Base-by-base conservation (phyloP, 2,113 vertebrate genomes). In the Hemibates koningsi region DNA sequence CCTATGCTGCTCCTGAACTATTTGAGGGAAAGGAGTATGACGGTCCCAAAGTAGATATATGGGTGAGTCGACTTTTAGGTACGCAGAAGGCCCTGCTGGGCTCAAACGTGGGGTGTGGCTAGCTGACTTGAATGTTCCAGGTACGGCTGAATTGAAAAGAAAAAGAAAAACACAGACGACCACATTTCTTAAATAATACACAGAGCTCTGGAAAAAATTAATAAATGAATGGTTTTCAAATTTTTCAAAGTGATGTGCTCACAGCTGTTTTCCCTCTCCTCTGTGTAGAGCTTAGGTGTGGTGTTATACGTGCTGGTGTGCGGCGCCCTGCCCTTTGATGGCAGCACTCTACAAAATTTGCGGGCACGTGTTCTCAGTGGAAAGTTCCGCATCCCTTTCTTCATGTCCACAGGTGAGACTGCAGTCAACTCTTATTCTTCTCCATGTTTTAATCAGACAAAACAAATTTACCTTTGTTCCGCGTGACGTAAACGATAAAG, bases 21-120 rank as follows among this genome's bases (percentile, higher is more conserved):
- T 99, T 99, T 21, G 99, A 99, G 90, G 99, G 99, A 10, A 99
- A 99, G 89, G 98, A 99, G 36, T 99, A 99, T 1, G 99, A 99
- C 3, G 99, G 99, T 24, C 99, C 99, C 2, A 99, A 99, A 95
- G 99, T 99, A 80, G 99, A 99, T 95, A 98, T 99, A 91, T 99
- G 99, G 99, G 99, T 99, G 96, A 84, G 97, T 93, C 5, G 19
- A 54, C 24, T 21, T 66, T 61, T 36, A 54, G 66, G 32, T 59
- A 2, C 0, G 27, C 6, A 52, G 11, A 78, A 78, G 27, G 73
- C 73, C 45, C 45, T 32, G 73, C 73, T 78, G 45, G 45, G 73
- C 45, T 61, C n/a, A 38, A 68, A 21, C 6, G 27, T 29, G 56
- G 45, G 79, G 27, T 56, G 81, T 9, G 45, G 41, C 86, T 45